Evolutionary conservation across 2,888 invertebrate species (phyloP).

Genomic region (Spicauda simplicius): DNA sequence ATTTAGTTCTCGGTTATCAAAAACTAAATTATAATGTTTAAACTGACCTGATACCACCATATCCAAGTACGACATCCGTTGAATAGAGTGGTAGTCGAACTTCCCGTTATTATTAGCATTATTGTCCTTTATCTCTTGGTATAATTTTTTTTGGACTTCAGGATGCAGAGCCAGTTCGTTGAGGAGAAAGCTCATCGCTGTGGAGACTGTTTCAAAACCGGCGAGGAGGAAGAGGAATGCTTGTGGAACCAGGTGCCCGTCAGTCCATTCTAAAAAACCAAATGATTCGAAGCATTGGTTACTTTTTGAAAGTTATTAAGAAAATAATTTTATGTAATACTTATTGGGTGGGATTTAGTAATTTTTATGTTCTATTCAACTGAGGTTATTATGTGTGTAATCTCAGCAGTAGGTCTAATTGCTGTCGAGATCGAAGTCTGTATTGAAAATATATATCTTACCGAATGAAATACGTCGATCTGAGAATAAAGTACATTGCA

Average conservation of each 20-base stretch:
- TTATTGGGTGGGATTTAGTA: no score
- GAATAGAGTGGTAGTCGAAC: conserved; percentile 79
- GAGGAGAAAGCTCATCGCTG: conserved; percentile 76
- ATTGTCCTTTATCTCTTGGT: conserved; percentile 80
- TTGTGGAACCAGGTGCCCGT: conserved; percentile 74
- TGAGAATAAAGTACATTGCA: no score
- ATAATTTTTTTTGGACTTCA: conserved; percentile 82
- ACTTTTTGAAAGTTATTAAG: no score
- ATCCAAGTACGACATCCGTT: conserved; percentile 85
- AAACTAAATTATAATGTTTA: background rate
- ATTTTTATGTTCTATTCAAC: no score
- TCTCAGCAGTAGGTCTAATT: no score
- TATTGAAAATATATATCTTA: no score
- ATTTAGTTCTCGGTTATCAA: no score
- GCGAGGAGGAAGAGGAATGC: conserved; percentile 83
- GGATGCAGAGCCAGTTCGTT: conserved; percentile 85
- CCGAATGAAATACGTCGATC: no score
- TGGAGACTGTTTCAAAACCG: conserved; percentile 81
- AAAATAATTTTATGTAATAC: no score
- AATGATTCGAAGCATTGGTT: no score
- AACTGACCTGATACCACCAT: conserved; percentile 83
- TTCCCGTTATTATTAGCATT: conserved; percentile 66
- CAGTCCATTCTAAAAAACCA: conserved; percentile 59
- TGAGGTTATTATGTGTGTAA: no score
- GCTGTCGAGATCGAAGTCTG: no score